Percentiles rank a stretch among this genome's conserved stretches.
These are phyloP conservation scores for Pristionchus fissidentatus DNA, from an alignment of 2,888 invertebrate genomes.

Conservation along the genomic window DNA sequence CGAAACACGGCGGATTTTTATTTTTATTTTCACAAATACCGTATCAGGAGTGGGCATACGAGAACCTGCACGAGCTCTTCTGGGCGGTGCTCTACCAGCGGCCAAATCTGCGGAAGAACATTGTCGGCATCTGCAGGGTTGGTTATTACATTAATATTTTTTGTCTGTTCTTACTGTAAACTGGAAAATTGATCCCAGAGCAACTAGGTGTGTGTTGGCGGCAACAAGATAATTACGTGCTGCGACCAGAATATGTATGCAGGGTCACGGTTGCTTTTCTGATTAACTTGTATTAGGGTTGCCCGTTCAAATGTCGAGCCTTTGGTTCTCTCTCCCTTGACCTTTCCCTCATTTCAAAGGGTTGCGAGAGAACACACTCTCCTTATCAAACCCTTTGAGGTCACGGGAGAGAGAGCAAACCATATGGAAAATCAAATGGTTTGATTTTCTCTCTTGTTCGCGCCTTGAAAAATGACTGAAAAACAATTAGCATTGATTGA, in stretches of 20 bases:
- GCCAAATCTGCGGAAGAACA: conserved; percentile 55
- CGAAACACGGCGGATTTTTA: no score
- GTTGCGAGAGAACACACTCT: no score
- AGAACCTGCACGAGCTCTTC: conserved; percentile 64
- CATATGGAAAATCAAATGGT: no score
- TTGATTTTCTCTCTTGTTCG: no score
- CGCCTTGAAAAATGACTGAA: no score
- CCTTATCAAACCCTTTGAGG: neutral
- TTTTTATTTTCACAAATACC: no score
- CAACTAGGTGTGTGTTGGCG: neutral
- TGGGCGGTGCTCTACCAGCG: conserved; percentile 64
- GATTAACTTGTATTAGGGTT: neutral
- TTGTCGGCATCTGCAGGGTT: neutral
- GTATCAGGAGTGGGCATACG: conserved; percentile 58
- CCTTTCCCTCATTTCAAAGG: no score
- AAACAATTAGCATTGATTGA: no score
- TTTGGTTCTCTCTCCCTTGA: no score
- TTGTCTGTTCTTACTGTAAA: neutral
- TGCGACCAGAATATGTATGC: no score
- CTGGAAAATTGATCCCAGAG: neutral
- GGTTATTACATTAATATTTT: neutral
- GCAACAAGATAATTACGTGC: no score
- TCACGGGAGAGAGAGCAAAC: neutral
- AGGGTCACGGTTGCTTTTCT: neutral
- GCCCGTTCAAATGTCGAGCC: no score